Evolutionary conservation across 2,113 vertebrate genomes (phyloP).

Genomic region (Cinclus mexicanus): DNA sequence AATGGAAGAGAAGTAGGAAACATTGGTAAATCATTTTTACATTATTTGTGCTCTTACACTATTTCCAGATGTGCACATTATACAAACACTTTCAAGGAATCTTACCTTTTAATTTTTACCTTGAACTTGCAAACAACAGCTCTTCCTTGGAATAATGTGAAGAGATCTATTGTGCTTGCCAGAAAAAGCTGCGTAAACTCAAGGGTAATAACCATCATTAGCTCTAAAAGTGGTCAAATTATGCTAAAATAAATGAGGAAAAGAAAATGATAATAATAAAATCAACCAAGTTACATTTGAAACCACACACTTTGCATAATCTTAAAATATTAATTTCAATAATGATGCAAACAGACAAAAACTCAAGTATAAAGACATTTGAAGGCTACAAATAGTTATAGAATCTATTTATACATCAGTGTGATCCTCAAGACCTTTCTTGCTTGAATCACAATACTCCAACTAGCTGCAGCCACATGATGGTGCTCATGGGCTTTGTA

Average conservation of each 20-base stretch:
- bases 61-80: background rate
- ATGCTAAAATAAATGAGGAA: background rate
- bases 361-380: background rate
- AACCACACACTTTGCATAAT: background rate
- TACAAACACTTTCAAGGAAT: background rate
- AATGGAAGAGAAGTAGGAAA: background rate
- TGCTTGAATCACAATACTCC: background rate
- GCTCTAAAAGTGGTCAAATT: background rate
- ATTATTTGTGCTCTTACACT: background rate
- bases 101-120: background rate
- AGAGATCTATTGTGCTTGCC: background rate
- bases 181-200: background rate
- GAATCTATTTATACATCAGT: background rate
- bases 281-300: background rate
- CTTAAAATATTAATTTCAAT: background rate
- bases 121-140: background rate
- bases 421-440: background rate
- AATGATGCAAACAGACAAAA: background rate
- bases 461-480: constrained; percentile 16
- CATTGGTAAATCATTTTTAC: background rate
- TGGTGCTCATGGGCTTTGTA: constrained; percentile 47
- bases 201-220: background rate
- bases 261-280: background rate
- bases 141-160: background rate
- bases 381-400: background rate